A percentile compares a stretch with the other conserved stretches of the same genome.
These are phyloP conservation scores for Lomographa bimaculata DNA, from an alignment of 2,888 invertebrate genomes.

Conservation along the genomic window DNA sequence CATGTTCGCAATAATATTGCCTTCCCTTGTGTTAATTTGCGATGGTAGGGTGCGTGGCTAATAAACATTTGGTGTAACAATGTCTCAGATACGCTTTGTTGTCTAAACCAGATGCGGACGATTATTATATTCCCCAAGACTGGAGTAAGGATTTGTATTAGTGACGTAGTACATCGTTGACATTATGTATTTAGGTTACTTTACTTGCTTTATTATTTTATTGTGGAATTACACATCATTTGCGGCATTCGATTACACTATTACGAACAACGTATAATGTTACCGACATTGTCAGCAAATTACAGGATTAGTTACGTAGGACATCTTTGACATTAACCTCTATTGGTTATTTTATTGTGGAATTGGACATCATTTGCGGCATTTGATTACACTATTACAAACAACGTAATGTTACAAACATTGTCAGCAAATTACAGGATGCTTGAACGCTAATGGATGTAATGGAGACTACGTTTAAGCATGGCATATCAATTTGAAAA, in stretches of 20 bases:
- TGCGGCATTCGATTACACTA: conserved; percentile 1
- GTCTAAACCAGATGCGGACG: conserved; percentile 51
- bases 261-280: conserved; percentile 10
- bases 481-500: conserved; percentile 8
- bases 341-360: not conserved
- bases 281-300: conserved; percentile 15
- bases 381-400: conserved; percentile 1
- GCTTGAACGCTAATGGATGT: no score
- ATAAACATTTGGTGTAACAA: conserved; percentile 59
- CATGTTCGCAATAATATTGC: conserved; percentile 56
- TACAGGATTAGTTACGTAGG: conserved; percentile 16
- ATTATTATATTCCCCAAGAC: conserved; percentile 61
- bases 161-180: conserved; percentile 5
- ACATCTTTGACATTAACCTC: conserved; percentile 8
- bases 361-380: conserved; percentile 6
- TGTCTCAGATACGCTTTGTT: conserved; percentile 57
- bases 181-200: conserved; percentile 6
- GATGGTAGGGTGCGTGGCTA: conserved; percentile 54
- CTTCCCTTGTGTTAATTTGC: conserved; percentile 60
- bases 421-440: conserved; percentile 23
- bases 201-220: not conserved
- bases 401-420: conserved; percentile 4
- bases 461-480: conserved; percentile 6
- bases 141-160: conserved; percentile 49
- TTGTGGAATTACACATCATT: conserved; percentile 4